Evolutionary conservation across 2,797 vertebrate species (phyloP).

Genomic region (Danio albolineatus): DNA sequence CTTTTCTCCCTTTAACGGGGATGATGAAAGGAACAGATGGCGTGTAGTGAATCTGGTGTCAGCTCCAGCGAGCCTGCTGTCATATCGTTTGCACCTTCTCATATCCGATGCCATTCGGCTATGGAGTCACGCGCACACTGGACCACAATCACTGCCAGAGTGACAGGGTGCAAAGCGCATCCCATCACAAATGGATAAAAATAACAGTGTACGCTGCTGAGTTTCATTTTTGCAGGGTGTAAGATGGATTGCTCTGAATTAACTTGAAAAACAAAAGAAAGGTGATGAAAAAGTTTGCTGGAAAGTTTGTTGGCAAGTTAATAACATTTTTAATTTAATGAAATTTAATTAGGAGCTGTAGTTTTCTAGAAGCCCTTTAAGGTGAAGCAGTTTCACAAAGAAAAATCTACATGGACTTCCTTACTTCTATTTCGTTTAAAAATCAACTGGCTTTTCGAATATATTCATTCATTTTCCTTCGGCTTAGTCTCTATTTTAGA

Average conservation of each 20-base stretch:
- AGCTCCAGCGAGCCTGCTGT: constrained; percentile 79
- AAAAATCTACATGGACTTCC: no score
- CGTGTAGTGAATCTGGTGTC: constrained; percentile 77
- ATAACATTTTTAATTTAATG: no score
- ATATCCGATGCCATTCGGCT: constrained; percentile 71
- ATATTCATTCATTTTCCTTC: no score
- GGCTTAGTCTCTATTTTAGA: no score
- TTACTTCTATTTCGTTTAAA: no score
- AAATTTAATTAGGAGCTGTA: neutral
- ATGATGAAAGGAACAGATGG: constrained; percentile 84
- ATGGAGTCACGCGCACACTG: constrained; percentile 66
- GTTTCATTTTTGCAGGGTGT: neutral
- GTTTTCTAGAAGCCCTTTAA: neutral
- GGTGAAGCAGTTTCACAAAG: neutral
- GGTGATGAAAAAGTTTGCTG: constrained; percentile 7
- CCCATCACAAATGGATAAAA: constrained; percentile 69
- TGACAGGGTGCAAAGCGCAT: constrained; percentile 70
- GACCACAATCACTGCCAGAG: constrained; percentile 74
- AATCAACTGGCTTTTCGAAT: no score
- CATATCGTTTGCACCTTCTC: constrained; percentile 83
- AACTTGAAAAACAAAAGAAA: constrained; percentile 12
- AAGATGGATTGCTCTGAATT: constrained; percentile 35
- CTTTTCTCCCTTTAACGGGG: constrained; percentile 48
- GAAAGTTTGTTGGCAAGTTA: no score
- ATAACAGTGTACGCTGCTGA: constrained; percentile 61